Conservation (phyloP, 2,113 vertebrate genomes). For the Ailurus styani region DNA sequence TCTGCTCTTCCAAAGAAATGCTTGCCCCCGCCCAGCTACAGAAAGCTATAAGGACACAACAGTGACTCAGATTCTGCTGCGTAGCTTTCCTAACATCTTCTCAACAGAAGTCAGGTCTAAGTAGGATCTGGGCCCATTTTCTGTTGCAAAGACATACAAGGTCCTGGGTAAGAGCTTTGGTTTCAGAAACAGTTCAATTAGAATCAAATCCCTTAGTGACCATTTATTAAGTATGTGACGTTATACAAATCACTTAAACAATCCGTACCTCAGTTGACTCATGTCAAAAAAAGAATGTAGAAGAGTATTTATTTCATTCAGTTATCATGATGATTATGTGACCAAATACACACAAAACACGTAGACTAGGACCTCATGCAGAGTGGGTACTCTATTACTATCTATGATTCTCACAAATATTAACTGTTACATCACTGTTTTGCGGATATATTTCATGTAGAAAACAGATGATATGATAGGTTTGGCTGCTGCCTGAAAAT, state of each 20-base stretch:
- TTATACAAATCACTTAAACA: neutral
- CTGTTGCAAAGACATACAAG: neutral
- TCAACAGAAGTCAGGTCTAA: neutral
- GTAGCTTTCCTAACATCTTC: neutral
- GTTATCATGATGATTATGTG: neutral
- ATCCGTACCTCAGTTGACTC: neutral
- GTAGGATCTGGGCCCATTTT: neutral
- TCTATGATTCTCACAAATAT: neutral
- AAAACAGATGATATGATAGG: neutral
- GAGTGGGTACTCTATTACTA: neutral
- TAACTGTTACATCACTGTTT: neutral
- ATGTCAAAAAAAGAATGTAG: neutral
- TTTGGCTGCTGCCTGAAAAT: neutral
- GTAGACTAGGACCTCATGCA: neutral
- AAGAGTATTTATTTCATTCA: neutral
- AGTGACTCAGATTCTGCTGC: neutral
- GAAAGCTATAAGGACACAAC: neutral
- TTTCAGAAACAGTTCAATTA: neutral
- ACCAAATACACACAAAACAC: neutral
- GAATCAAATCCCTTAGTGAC: neutral
- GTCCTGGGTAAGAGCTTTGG: neutral
- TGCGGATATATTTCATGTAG: neutral
- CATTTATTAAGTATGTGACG: neutral
- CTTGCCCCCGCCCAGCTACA: neutral
- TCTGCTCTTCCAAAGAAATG: neutral